phyloP scores from a whole-genome alignment of 2,888 invertebrate genomes.

The Meteorus colon region DNA sequence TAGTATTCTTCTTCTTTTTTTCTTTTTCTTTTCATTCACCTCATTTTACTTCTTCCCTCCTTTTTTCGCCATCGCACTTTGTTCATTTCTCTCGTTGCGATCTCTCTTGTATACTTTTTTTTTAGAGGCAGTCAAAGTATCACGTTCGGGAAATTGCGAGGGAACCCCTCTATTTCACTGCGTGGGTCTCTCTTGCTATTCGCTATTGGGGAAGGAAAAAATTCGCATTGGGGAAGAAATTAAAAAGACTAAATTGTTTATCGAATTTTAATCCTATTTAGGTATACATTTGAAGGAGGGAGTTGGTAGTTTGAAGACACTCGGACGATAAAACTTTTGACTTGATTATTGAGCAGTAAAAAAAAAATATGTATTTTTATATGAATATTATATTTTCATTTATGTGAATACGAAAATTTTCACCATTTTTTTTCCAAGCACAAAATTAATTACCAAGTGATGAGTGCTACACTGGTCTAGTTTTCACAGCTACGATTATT shows the following conservation, averaged over 20 bases:
- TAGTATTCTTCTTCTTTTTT: too few relatives aligned
- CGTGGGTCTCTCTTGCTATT: background rate
- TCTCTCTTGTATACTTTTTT: conserved; percentile 15
- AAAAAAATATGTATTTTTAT: background rate
- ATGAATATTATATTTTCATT: background rate
- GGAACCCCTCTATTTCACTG: conserved; percentile 1
- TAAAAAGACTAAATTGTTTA: conserved; percentile 52
- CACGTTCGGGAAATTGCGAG: conserved; percentile 8
- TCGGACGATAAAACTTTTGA: background rate
- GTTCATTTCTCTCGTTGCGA: conserved; percentile 13
- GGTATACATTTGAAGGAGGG: background rate
- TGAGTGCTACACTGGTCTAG: too few relatives aligned
- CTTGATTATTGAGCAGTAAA: background rate
- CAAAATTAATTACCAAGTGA: too few relatives aligned
- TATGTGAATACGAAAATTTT: too few relatives aligned
- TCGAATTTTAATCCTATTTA: conserved; percentile 47
- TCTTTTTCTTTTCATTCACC: conserved; percentile 2
- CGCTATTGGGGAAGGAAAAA: background rate
- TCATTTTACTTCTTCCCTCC: conserved; percentile 3
- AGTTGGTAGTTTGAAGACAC: background rate
- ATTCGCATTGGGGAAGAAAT: conserved; percentile 1
- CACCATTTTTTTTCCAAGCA: too few relatives aligned
- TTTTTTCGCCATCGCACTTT: background rate
- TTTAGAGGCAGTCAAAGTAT: background rate
- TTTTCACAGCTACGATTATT: too few relatives aligned